Evolutionary conservation across 2,888 invertebrate genomes (phyloP), one percentile per base, ranked within the genome.

Genomic region (Drosophila algonquin): DNA sequence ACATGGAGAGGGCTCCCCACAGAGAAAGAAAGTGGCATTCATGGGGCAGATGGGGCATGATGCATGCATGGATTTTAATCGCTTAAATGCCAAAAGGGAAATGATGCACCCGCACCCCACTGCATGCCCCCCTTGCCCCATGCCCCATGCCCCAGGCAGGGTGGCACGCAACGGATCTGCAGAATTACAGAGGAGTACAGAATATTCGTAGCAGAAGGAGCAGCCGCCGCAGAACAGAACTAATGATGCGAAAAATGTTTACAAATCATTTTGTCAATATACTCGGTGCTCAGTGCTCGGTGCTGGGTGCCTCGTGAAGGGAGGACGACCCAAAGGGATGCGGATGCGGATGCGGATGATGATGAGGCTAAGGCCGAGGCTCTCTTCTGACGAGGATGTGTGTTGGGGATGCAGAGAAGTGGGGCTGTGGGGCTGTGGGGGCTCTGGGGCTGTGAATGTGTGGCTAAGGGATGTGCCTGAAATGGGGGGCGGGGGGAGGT

Each of bases 221-320:
- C 51, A 51, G 40, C 71, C 7, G 27, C 76, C 79, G 80, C 70
- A 79, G 75, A 69, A 67, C 88, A 79, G 75, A 70, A 67, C 88
- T 85, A 85, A 85, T 89, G 85, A 87, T 88, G 89, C 89, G 89
- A 88, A 86, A 86, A 86, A 86, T 86, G 89, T 86, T 88, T 89
- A 86, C 85, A 86, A 86, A 86, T 86, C 89, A 86, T 86, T 86
- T 86, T 86, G 85, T 86, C 85, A 86, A 89, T 86, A 86, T 40
- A 40, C 40, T 40, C 40, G 40, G 30, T 30, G 2, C 27, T 27
- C 27, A 1, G 27, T 35, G 3, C 40, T 40, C 2, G 40, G 14
- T 40, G 14, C 30, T 30, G 8, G 2, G 30, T 35, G 3, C 40
- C n/a, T 14, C 7, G 40, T 40, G 1, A 14, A n/a, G 40, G 7